Evolutionary conservation across 2,113 vertebrate genomes (phyloP).

Genomic region (Pterocles burchelli): DNA sequence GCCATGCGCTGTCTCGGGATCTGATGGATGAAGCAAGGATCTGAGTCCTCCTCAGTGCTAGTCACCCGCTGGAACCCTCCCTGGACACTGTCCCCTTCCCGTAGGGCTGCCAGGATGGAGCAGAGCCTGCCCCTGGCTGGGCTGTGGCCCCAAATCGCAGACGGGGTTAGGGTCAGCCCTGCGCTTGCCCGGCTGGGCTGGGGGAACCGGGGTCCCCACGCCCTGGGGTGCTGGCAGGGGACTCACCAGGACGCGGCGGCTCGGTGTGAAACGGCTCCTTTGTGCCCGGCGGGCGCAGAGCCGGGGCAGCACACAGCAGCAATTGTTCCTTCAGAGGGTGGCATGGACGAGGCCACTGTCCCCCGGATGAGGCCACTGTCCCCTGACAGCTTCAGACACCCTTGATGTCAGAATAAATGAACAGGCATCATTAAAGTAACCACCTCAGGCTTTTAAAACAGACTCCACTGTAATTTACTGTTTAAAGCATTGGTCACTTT

Average conservation of each 20-base stretch:
- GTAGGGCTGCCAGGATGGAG: background rate
- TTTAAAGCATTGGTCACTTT: background rate
- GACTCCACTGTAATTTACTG: accelerated
- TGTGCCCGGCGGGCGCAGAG: background rate
- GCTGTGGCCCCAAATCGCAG: background rate
- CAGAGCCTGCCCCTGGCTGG: accelerated
- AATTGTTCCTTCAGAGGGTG: background rate
- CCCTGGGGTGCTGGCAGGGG: background rate
- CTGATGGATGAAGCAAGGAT: background rate
- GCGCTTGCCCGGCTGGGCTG: background rate
- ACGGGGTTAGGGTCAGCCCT: accelerated
- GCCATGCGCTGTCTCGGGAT: accelerated
- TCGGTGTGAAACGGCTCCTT: background rate
- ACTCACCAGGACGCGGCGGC: background rate
- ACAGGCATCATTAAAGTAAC: background rate
- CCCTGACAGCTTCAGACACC: background rate
- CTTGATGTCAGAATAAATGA: background rate
- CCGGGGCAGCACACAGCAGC: background rate
- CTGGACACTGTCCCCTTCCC: accelerated
- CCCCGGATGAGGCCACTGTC: background rate
- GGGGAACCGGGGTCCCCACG: background rate
- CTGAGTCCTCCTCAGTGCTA: background rate
- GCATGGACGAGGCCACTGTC: background rate
- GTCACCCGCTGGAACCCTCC: accelerated
- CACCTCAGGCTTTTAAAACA: background rate